phyloP scores from a whole-genome alignment of 1,140 invertebrate species.

The Schlechtendalia chinensis region DNA sequence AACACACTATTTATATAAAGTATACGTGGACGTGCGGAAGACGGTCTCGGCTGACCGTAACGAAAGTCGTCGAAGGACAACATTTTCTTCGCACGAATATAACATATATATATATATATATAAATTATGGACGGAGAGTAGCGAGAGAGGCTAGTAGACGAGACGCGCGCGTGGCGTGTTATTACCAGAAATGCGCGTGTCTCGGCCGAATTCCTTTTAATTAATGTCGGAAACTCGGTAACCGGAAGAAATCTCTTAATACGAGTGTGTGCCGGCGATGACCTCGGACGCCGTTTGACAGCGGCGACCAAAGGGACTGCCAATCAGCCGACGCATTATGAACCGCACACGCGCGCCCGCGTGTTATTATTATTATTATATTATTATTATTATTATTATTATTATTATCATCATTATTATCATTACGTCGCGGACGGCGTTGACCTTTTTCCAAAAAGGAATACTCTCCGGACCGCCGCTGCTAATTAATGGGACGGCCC shows the following conservation, averaged over 20 bases:
- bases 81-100: too few relatives aligned
- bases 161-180: not conserved
- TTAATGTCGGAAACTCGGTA: slow-evolving; percentile 40
- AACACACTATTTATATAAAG: too few relatives aligned
- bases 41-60: too few relatives aligned
- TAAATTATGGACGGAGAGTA: too few relatives aligned
- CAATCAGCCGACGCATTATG: slow-evolving; percentile 42
- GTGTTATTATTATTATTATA: not conserved
- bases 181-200: slow-evolving; percentile 2
- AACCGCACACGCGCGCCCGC: not conserved
- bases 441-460: slow-evolving; percentile 25
- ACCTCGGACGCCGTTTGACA: slow-evolving; percentile 44
- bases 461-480: slow-evolving; percentile 4
- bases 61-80: too few relatives aligned
- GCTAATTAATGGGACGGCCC: slow-evolving; percentile 29
- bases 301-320: slow-evolving; percentile 46
- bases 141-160: too few relatives aligned
- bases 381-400: too few relatives aligned
- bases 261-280: not conserved
- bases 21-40: too few relatives aligned
- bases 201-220: slow-evolving; percentile 29
- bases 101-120: too few relatives aligned
- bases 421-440: not conserved
- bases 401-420: too few relatives aligned
- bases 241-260: slow-evolving; percentile 43